Conservation (phyloP, 2,113 vertebrate species). For the Ovis aries region ARS-UI_Ramb_v3.0 NC_056055.1:24307001-24307500, state of each 20-base stretch:
- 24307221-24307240: neutral
- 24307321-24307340: neutral
- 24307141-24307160: neutral
- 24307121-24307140: neutral
- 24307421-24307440: neutral
- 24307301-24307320: neutral
- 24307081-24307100: neutral
- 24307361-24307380: neutral
- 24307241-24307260: neutral
- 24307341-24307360: neutral
- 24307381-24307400: neutral
- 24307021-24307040: too few species aligned
- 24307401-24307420: neutral
- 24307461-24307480: neutral
- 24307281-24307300: neutral
- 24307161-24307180: neutral
- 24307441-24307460: neutral
- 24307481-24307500: neutral
- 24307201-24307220: neutral
- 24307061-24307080: neutral
- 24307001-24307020: neutral
- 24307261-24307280: neutral
- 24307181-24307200: neutral
- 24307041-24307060: too few species aligned
- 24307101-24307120: neutral